A percentile compares a stretch with the other conserved stretches of the same genome.
Evolutionary conservation across 2,888 invertebrate species (phyloP).

Genomic region (Lissonota sp.): DNA sequence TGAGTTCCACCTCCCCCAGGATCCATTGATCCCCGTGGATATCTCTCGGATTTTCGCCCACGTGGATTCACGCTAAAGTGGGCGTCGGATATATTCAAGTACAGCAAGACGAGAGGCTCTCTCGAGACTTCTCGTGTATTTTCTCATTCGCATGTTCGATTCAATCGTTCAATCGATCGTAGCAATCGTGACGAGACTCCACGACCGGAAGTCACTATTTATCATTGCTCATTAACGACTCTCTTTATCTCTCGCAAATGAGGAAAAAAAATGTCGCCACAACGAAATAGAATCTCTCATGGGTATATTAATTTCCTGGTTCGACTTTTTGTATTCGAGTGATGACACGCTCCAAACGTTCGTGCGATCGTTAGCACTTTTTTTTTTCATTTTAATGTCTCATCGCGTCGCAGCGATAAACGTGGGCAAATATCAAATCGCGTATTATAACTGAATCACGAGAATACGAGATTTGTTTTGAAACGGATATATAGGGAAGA

Average conservation of each 20-base stretch:
- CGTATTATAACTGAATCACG: neutral
- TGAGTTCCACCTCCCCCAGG: constrained; percentile 48
- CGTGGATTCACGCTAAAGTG: constrained; percentile 57
- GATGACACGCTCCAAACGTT: neutral
- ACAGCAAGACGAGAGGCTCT: constrained; percentile 19
- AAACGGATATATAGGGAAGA: constrained; percentile 45
- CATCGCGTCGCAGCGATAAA: constrained; percentile 14
- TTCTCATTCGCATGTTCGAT: constrained; percentile 30
- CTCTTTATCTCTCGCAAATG: constrained; percentile 2
- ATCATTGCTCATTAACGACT: constrained; percentile 10
- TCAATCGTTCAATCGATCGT: constrained; percentile 30
- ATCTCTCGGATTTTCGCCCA: constrained; percentile 57
- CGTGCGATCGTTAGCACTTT: constrained; percentile 8
- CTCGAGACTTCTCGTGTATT: constrained; percentile 14
- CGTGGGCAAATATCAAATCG: neutral
- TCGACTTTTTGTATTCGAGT: neutral
- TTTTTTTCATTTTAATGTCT: constrained; percentile 8
- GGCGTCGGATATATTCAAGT: constrained; percentile 51
- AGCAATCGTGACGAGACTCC: constrained; percentile 2
- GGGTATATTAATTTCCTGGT: constrained; percentile 7
- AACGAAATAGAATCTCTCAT: constrained; percentile 23
- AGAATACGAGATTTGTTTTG: constrained; percentile 54
- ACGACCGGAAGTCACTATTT: constrained; percentile 6
- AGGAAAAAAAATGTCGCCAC: constrained; percentile 19
- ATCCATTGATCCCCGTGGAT: constrained; percentile 59